Percentiles rank a stretch among this genome's conserved stretches.
Evolutionary conservation across 1,140 invertebrate species (phyloP).

Genomic region (Hyphantria cunea): DNA sequence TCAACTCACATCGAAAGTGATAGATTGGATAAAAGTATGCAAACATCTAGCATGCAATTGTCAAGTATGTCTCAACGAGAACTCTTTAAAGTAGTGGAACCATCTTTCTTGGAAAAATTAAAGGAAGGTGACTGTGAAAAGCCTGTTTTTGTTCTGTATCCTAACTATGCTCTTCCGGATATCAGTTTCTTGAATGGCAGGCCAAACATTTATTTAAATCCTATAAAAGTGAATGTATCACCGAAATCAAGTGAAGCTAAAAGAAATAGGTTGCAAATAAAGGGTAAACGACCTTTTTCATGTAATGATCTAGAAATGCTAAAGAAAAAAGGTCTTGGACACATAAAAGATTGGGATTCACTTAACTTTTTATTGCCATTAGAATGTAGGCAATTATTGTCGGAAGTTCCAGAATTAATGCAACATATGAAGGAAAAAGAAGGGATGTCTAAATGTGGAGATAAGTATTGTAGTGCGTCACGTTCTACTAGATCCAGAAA

Average conservation of each 20-base stretch:
- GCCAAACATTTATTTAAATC: slow-evolving; percentile 83
- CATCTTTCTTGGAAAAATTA: slow-evolving; percentile 85
- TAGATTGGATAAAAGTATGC: slow-evolving; percentile 87
- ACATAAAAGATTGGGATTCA: slow-evolving; percentile 95
- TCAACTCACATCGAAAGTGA: slow-evolving; percentile 83
- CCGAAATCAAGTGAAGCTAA: slow-evolving; percentile 63
- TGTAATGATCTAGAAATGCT: slow-evolving; percentile 92
- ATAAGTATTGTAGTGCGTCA: slow-evolving; percentile 86
- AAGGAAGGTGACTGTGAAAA: slow-evolving; percentile 85
- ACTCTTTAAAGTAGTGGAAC: slow-evolving; percentile 83
- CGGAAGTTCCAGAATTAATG: slow-evolving; percentile 89
- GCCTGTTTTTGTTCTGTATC: slow-evolving; percentile 94
- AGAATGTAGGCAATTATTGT: slow-evolving; percentile 89
- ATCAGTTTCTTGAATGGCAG: slow-evolving; percentile 89
- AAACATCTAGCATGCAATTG: slow-evolving; percentile 82
- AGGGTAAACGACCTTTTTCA: slow-evolving; percentile 87
- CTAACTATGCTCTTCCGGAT: slow-evolving; percentile 95
- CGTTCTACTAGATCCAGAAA: slow-evolving; percentile 81
- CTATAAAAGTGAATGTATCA: slow-evolving; percentile 72
- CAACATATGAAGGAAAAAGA: slow-evolving; percentile 83
- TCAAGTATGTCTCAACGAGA: slow-evolving; percentile 67
- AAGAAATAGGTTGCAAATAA: slow-evolving; percentile 64
- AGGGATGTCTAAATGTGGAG: slow-evolving; percentile 77
- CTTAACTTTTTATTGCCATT: slow-evolving; percentile 91
- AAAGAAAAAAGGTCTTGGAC: slow-evolving; percentile 89